These are phyloP conservation scores for Epinephelus lanceolatus DNA, from an alignment of 2,113 vertebrate genomes.

Conservation along the genomic window DNA sequence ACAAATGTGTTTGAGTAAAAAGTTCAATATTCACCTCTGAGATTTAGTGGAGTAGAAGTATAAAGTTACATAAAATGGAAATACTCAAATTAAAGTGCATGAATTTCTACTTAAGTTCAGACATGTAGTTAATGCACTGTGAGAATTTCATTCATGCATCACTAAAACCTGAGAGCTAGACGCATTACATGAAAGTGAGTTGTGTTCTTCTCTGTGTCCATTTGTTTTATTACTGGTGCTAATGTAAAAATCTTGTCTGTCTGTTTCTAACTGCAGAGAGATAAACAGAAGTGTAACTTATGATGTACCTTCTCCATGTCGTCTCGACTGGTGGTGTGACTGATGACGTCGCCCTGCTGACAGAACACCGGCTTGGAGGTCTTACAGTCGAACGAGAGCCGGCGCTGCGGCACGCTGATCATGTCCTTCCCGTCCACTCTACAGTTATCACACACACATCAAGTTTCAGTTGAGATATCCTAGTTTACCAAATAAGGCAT, in stretches of 20 bases:
- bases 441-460: constrained; percentile 8
- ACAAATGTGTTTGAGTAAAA: too few species aligned
- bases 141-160: too few species aligned
- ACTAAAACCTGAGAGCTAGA: not conserved
- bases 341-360: constrained; percentile 87
- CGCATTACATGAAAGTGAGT: not conserved
- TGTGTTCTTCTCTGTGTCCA: not conserved
- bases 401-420: constrained; percentile 86
- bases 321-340: constrained; percentile 86
- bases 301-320: constrained; percentile 83
- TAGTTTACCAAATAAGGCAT: too few species aligned
- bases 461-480: not conserved
- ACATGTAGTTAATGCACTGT: not conserved
- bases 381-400: constrained; percentile 91
- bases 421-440: constrained; percentile 95
- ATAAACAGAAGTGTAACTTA: not conserved
- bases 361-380: constrained; percentile 85
- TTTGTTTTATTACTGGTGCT: not conserved
- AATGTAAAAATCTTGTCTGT: not conserved
- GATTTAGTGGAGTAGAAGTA: not conserved
- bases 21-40: not conserved
- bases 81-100: not conserved
- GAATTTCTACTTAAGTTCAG: too few species aligned
- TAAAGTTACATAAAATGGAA: not conserved
- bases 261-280: not conserved